Conservation (phyloP, 2,797 vertebrate species). For the Pempheris klunzingeri region DNA sequence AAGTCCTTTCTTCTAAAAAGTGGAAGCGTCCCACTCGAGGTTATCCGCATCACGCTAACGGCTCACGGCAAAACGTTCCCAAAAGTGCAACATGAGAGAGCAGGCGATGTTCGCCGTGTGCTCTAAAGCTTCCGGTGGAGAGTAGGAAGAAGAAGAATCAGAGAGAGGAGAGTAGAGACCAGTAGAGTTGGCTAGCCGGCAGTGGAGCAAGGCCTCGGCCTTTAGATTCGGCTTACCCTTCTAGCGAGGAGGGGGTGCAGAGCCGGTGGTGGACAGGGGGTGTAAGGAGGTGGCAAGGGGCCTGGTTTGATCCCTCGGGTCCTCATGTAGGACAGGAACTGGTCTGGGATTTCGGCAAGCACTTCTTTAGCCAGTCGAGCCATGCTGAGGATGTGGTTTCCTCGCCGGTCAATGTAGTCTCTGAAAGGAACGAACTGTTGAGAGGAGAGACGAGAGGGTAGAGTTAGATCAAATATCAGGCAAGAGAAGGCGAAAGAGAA, state of each 20-base stretch:
- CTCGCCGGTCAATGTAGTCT: slow-evolving; percentile 95
- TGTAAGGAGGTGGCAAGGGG: slow-evolving; percentile 90
- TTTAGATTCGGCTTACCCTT: slow-evolving; percentile 95
- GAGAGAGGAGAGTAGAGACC: slow-evolving; percentile 63
- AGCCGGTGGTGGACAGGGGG: slow-evolving; percentile 70
- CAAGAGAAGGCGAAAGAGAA: neutral
- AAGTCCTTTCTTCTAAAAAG: slow-evolving; percentile 17
- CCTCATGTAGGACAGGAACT: slow-evolving; percentile 98
- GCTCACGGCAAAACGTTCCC: slow-evolving; percentile 30
- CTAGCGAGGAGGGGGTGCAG: slow-evolving; percentile 82
- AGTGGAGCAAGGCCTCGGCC: slow-evolving; percentile 1
- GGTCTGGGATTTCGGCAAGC: slow-evolving; percentile 96
- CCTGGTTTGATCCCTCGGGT: slow-evolving; percentile 96
- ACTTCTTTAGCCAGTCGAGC: slow-evolving; percentile 97
- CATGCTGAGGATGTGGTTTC: slow-evolving; percentile 97
- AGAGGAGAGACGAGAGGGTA: neutral
- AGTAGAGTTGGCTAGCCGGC: slow-evolving; percentile 22
- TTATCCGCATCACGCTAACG: slow-evolving; percentile 15
- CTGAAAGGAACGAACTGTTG: slow-evolving; percentile 96
- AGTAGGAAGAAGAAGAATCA: slow-evolving; percentile 67
- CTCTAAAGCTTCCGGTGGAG: slow-evolving; percentile 68
- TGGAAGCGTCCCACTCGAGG: slow-evolving; percentile 3
- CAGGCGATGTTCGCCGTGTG: slow-evolving; percentile 24
- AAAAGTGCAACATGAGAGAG: slow-evolving; percentile 59
- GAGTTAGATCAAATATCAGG: neutral